Evolutionary conservation across 2,888 invertebrate species (phyloP).

Genomic region (Chaetogeoica ovagalla): DNA sequence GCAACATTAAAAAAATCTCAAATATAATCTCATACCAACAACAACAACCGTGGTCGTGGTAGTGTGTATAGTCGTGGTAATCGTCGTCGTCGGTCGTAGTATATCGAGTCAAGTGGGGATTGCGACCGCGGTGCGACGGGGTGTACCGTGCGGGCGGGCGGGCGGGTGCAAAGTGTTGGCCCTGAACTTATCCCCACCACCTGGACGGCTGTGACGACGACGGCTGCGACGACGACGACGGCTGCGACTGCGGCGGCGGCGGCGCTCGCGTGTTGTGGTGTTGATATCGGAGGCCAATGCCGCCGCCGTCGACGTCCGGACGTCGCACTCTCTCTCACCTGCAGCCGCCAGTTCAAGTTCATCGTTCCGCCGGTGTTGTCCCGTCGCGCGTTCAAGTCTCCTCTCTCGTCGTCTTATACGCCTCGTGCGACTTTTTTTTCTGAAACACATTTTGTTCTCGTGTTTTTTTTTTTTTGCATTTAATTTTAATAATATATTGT

Average conservation of each 20-base stretch:
- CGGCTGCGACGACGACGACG: constrained; percentile 10
- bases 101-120: not conserved
- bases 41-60: not conserved
- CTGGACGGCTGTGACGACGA: not conserved
- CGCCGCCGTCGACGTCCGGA: constrained; percentile 37
- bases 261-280: constrained; percentile 48
- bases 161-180: constrained; percentile 42
- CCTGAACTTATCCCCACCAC: constrained; percentile 52
- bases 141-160: constrained; percentile 6
- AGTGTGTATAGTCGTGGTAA: constrained; percentile 1
- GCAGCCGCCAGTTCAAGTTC: constrained; percentile 53
- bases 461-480: not conserved
- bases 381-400: constrained; percentile 51
- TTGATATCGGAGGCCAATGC: constrained; percentile 53
- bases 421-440: constrained; percentile 10
- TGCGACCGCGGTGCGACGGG: not conserved
- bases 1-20: not conserved
- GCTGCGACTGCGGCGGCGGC: not conserved
- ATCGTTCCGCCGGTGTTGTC: constrained; percentile 50
- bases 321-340: constrained; percentile 53
- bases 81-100: not conserved
- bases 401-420: constrained; percentile 7
- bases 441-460: not conserved
- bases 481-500: not conserved
- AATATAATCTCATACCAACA: too few relatives aligned